These are phyloP conservation scores for Leucoptera coffeella DNA, from an alignment of 2,888 invertebrate genomes.

Conservation along the genomic window DNA sequence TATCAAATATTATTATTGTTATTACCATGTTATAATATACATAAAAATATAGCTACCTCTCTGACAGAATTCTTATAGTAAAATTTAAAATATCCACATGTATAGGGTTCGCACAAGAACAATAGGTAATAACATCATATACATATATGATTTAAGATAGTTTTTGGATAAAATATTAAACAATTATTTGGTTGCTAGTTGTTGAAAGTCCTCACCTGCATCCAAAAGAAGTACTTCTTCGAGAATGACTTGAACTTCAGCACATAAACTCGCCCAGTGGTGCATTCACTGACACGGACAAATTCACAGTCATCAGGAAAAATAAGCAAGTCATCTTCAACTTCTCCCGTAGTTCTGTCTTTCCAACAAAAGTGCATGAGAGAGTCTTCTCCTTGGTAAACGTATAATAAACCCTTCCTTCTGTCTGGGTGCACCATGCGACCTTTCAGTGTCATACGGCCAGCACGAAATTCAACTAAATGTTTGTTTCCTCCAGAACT, in stretches of 20 bases:
- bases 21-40: no score
- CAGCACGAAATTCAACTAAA: conserved; percentile 91
- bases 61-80: no score
- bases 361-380: conserved; percentile 99
- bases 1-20: no score
- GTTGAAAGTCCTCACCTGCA: conserved; percentile 86
- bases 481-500: conserved; percentile 82
- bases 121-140: no score
- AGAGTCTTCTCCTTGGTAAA: conserved; percentile 95
- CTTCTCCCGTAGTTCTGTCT: conserved; percentile 85
- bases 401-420: conserved; percentile 89
- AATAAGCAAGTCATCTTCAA: conserved; percentile 96
- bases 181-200: no score
- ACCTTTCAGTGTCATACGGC: conserved; percentile 91
- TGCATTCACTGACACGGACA: conserved; percentile 89
- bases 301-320: conserved; percentile 99
- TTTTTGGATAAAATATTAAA: no score
- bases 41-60: no score
- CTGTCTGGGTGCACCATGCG: conserved; percentile 93
- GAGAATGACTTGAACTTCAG: conserved; percentile 93
- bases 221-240: conserved; percentile 95
- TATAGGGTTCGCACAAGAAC: no score
- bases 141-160: no score
- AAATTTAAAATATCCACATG: no score
- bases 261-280: conserved; percentile 92